A percentile compares a stretch with the other conserved stretches of the same genome.
Conservation (phyloP, 37 sponge, comb jelly and placozoan species). For the Ianthella basta region DNA sequence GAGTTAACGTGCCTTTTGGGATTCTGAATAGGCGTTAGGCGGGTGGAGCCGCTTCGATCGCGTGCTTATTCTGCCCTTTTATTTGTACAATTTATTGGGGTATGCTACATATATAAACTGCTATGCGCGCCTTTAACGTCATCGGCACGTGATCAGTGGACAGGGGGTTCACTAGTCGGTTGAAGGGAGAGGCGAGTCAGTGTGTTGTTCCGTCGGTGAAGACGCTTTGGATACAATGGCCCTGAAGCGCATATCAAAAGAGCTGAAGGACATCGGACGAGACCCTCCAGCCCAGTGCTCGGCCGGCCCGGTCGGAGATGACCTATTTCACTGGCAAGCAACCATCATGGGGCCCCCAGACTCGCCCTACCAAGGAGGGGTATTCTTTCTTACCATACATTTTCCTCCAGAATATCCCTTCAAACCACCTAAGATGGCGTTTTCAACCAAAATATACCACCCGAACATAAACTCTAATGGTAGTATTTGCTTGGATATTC, state of each 20-base stretch:
- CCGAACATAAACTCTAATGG: slow-evolving; percentile 98
- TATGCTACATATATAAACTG: too few relatives aligned
- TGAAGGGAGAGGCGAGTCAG: too few relatives aligned
- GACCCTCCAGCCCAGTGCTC: slow-evolving; percentile 99
- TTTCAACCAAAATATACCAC: slow-evolving; percentile 94
- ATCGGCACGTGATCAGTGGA: too few relatives aligned
- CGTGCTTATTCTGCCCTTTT: too few relatives aligned
- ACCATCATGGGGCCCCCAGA: slow-evolving; percentile 97
- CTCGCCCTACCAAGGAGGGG: slow-evolving; percentile 85
- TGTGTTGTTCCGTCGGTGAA: too few relatives aligned
- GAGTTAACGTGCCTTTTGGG: too few relatives aligned
- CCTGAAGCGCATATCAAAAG: slow-evolving; percentile 92
- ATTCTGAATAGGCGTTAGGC: too few relatives aligned
- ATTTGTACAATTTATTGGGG: too few relatives aligned
- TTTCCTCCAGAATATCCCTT: slow-evolving; percentile 97
- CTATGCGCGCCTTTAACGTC: too few relatives aligned
- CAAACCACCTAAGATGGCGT: slow-evolving; percentile 92
- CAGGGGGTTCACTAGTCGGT: too few relatives aligned
- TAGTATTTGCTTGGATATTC: slow-evolving; percentile 95
- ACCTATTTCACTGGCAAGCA: slow-evolving; percentile 98
- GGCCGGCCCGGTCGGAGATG: slow-evolving; percentile 97
- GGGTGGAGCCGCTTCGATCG: too few relatives aligned
- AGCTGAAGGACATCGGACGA: slow-evolving; percentile 92
- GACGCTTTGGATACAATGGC: slow-evolving; percentile 68
- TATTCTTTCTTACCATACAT: slow-evolving; percentile 96